Base-by-base conservation (phyloP, 1,140 invertebrate genomes). In the Nautilus pompilius region DNA sequence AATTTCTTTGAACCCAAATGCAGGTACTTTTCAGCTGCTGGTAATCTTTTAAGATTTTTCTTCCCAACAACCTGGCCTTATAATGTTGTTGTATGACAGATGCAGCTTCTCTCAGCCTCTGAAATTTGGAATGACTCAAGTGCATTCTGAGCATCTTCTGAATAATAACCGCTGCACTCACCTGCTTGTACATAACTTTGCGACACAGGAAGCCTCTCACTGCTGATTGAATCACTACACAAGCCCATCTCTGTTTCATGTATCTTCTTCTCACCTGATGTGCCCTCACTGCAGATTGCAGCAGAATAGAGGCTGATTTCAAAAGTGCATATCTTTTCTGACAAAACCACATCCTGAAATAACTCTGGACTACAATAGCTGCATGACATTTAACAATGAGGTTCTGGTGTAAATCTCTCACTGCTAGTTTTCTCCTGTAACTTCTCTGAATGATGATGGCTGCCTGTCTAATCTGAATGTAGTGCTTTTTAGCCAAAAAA, bases 361-460 rank as follows among this genome's bases (percentile, higher is more conserved):
- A 26, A 49, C 61, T 70, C 59, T 75, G 73, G 36, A 74, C 48
- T 26, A 65, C 32, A 0, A 68, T 26, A 20, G 63, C 64, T 22
- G 70, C 68, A 20, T 57, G 53, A 6, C 45, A 22, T 20, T 22
- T 41, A 29, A 29, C 32, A 20, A 8, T 8, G 15, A 29, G 49
- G 26, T 45, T 22, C 17, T 55, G 22, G 6, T 45, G 24, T 2
- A 24, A 36, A 5, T 8, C 6, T 32, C 13, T 58, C 20, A 30
- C 64, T 58, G 60, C 61, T 63, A 29, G 34, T 53, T 3, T 15
- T 20, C 4, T 49, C 57, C 56, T 62, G 49, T 55, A 66, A 22
- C 28, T 48, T 28, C 54, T 56, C 64, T 79, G 77, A 32, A 79
- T 65, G 20, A 15, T 29, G 29, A 71, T 66, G 4, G 60, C 66